Conservation (phyloP, 2,888 invertebrate genomes). For the Torymus tubicola region DNA sequence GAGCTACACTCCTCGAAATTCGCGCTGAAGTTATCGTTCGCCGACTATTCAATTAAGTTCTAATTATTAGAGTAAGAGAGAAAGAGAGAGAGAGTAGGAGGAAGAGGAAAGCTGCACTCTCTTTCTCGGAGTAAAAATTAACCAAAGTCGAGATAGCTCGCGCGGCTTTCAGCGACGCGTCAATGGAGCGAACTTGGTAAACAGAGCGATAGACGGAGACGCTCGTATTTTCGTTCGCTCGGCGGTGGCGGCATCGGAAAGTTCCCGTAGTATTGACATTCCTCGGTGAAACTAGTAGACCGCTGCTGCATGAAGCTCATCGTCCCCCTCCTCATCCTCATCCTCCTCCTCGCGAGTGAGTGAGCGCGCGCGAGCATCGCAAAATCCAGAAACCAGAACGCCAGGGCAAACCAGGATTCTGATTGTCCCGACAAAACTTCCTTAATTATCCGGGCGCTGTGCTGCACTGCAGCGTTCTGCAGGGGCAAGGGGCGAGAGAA, state of each 20-base stretch:
- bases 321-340: neutral
- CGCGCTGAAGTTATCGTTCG: too few relatives aligned
- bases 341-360: too few relatives aligned
- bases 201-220: constrained; percentile 41
- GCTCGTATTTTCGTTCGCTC: constrained; percentile 40
- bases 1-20: too few relatives aligned
- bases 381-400: constrained; percentile 59
- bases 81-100: too few relatives aligned
- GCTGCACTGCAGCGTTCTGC: neutral
- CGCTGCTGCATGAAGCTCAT: constrained; percentile 48
- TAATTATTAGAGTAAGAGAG: too few relatives aligned
- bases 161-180: neutral
- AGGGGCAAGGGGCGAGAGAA: neutral
- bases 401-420: constrained; percentile 61
- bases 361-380: constrained; percentile 35
- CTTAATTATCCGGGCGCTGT: constrained; percentile 70
- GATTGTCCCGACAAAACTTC: constrained; percentile 74
- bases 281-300: constrained; percentile 50
- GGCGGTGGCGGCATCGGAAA: constrained; percentile 26
- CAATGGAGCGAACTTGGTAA: constrained; percentile 46
- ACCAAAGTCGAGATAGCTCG: neutral
- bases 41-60: too few relatives aligned
- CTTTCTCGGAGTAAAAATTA: constrained; percentile 9
- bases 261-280: constrained; percentile 57
- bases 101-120: too few relatives aligned